Percentiles rank a stretch among this genome's conserved stretches.
Conservation (phyloP, 2,888 invertebrate genomes). For the Bombylius discolor region DNA sequence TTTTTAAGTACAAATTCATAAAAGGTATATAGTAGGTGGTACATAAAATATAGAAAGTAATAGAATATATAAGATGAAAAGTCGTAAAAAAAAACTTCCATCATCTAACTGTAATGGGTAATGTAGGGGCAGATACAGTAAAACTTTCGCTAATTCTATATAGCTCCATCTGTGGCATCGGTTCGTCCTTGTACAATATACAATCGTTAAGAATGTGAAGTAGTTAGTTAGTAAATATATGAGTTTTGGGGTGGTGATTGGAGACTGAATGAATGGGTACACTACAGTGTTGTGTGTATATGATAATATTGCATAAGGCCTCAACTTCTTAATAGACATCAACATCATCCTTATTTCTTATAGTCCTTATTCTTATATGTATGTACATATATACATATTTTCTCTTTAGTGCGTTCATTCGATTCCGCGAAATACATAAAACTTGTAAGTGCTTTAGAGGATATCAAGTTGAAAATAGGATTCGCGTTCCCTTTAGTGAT, state of each 20-base stretch:
- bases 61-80: conserved; percentile 17
- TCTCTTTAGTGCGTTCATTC: background rate
- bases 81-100: conserved; percentile 13
- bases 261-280: too few relatives aligned
- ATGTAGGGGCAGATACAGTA: too few relatives aligned
- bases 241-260: too few relatives aligned
- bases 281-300: too few relatives aligned
- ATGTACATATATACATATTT: background rate
- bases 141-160: too few relatives aligned
- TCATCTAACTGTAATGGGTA: too few relatives aligned
- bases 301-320: too few relatives aligned
- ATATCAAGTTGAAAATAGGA: conserved; percentile 16
- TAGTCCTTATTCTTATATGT: background rate
- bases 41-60: conserved; percentile 16
- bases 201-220: too few relatives aligned
- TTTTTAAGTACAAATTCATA: conserved; percentile 16
- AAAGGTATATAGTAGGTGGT: conserved; percentile 11
- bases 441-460: conserved; percentile 15
- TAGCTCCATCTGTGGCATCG: too few relatives aligned
- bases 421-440: conserved; percentile 10
- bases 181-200: too few relatives aligned
- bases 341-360: background rate
- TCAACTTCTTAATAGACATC: too few relatives aligned
- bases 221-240: too few relatives aligned
- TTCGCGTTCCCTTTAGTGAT: conserved; percentile 13